phyloP scores from a whole-genome alignment of 1,140 invertebrate species.

The Eriosoma lanigerum region DNA sequence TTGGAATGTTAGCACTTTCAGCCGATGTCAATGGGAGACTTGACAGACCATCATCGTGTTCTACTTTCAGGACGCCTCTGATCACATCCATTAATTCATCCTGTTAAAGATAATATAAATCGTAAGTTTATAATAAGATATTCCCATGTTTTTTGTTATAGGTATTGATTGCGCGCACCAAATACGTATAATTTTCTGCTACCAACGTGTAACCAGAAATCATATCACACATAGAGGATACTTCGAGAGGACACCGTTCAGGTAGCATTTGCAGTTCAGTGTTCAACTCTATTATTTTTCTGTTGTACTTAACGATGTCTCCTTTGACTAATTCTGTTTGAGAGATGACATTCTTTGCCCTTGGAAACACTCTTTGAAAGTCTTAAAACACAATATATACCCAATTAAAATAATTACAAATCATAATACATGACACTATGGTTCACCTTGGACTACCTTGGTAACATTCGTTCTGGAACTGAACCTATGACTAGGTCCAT shows the following conservation, averaged over 20 bases:
- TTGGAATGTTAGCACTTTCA: constrained; percentile 39
- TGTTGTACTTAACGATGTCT: constrained; percentile 13
- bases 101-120: neutral
- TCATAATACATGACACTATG: neutral
- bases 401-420: too few relatives aligned
- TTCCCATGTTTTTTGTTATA: too few relatives aligned
- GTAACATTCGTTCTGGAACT: constrained; percentile 30
- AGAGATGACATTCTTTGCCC: constrained; percentile 8
- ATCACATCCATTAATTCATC: constrained; percentile 20
- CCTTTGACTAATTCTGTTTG: constrained; percentile 22
- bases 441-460: constrained; percentile 33
- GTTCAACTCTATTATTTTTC: neutral
- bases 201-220: constrained; percentile 15
- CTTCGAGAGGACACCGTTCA: constrained; percentile 26
- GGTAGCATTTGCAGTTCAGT: neutral
- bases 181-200: constrained; percentile 26
- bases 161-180: too few relatives aligned
- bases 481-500: constrained; percentile 25
- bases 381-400: constrained; percentile 18
- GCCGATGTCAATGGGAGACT: constrained; percentile 24
- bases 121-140: too few relatives aligned
- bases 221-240: constrained; percentile 37
- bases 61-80: constrained; percentile 12
- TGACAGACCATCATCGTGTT: neutral
- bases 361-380: constrained; percentile 42